phyloP scores from a whole-genome alignment of 2,888 invertebrate genomes.

The Mayetiola destructor region DNA sequence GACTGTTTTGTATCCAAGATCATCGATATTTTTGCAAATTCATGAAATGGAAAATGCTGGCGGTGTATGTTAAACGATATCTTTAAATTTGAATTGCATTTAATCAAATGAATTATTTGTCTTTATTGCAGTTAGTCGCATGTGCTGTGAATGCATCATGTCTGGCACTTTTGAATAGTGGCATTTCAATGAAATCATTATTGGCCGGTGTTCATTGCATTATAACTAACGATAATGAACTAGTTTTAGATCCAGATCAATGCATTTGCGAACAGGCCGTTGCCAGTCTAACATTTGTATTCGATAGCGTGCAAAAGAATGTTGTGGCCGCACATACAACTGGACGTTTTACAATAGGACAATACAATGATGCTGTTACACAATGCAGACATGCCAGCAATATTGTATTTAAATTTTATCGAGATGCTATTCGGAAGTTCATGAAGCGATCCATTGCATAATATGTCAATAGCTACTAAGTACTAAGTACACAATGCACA shows the following conservation, averaged over 20 bases:
- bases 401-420: conserved; percentile 58
- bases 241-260: conserved; percentile 49
- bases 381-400: conserved; percentile 51
- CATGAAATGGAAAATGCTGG: conserved; percentile 80
- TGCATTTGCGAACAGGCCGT: conserved; percentile 39
- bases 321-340: conserved; percentile 51
- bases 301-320: conserved; percentile 48
- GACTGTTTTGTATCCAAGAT: conserved; percentile 60
- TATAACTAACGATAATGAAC: conserved; percentile 43
- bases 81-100: conserved; percentile 3
- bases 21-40: conserved; percentile 60
- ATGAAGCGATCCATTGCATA: too few relatives aligned
- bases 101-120: background rate
- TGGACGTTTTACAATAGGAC: conserved; percentile 50
- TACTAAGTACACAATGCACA: too few relatives aligned
- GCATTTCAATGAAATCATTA: conserved; percentile 67
- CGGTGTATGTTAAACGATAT: conserved; percentile 43
- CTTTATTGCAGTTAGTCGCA: conserved; percentile 45
- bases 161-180: conserved; percentile 66
- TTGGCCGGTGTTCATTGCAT: conserved; percentile 67
- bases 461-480: too few relatives aligned
- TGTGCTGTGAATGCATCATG: conserved; percentile 72
- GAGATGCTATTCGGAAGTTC: conserved; percentile 46
- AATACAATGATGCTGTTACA: conserved; percentile 50
- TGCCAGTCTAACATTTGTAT: conserved; percentile 58